These are phyloP conservation scores for Bergia puertoricense DNA, from an alignment of 92 coral and sea anemone genomes.

Conservation along the genomic window DNA sequence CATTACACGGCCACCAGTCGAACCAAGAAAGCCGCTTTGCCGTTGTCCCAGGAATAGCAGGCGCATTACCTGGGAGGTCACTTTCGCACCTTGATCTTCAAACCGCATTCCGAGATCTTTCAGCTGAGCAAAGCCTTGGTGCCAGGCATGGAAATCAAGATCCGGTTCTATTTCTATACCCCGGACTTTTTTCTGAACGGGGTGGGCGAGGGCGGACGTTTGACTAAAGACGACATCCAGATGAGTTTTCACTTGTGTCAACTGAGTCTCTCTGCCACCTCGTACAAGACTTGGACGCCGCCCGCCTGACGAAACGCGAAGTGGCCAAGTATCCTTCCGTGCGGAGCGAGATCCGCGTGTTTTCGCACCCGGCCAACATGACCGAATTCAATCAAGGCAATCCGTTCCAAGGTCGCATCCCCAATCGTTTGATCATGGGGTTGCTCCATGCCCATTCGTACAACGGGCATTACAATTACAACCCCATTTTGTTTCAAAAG, in stretches of 20 bases:
- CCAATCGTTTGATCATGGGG: not conserved
- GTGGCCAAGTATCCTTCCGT: not conserved
- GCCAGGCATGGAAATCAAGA: not conserved
- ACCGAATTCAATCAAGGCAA: too few species aligned
- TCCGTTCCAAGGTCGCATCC: not conserved
- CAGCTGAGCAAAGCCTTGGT: not conserved
- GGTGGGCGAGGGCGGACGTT: not conserved
- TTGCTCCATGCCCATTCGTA: not conserved
- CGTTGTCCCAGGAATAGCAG: not conserved
- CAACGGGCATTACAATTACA: not conserved
- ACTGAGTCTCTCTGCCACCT: not conserved
- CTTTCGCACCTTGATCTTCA: not conserved
- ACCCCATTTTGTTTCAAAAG: not conserved
- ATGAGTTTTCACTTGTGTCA: not conserved
- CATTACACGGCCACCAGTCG: not conserved
- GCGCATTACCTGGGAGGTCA: not conserved
- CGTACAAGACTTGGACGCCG: not conserved
- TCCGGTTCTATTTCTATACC: not conserved
- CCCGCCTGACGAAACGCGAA: too few species aligned
- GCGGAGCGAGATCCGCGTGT: slow-evolving; percentile 3
- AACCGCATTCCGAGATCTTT: not conserved
- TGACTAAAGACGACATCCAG: not conserved
- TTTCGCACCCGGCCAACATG: not conserved
- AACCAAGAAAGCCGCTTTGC: not conserved
- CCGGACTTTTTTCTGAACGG: not conserved